Base-by-base conservation (phyloP, 2,113 vertebrate genomes). In the Tenrec ecaudatus region DNA sequence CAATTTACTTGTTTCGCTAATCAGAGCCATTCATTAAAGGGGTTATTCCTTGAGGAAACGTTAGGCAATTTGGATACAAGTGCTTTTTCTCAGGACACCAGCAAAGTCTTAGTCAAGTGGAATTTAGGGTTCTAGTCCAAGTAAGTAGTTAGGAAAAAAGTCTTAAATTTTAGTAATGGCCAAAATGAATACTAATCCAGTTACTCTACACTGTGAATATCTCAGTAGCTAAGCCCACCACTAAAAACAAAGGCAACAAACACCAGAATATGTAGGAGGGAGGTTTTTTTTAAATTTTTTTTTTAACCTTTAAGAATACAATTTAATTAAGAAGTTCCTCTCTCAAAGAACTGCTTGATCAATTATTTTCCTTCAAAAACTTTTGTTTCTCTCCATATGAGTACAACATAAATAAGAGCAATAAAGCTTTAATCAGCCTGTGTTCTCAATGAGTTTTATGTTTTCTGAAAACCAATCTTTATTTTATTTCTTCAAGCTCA, bases 1-100 rank as follows among this genome's bases (percentile, higher is more conserved):
- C 79, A 73, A 92, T 89, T 71, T 86, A 88, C 66, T 86, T 81
- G 5, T 64, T 93, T 19, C 76, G 10, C 5, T 80, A 3, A 91
- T 82, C 43, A 89, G 33, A 88, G n/a, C 19, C 5, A 92, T 77
- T 89, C 85, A 91, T 29, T 90, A 77, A 69, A 14, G 71, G 58
- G 10, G 75, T 94, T 64, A 86, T 79, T 69, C 17, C 29, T 71
- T 58, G 25, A 88, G 36, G 87, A 87, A 57, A 84, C 8, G 53
- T 58, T 73, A 77, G 8, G 10, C 38, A 80, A 81, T 76, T 47
- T 86, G 31, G 4, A 94, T 25, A 81, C 47, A 60, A 40, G 77
- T 2, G 19, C 19, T 93, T 88, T 36, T 89, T 40, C 71, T 78
- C 75, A 83, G 29, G 29, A 76, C 15, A 58, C 36, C 8, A 91